Evolutionary conservation across 1,140 invertebrate species (phyloP), one percentile per base, ranked within the genome.

Genomic region (Nylanderia fulva): DNA sequence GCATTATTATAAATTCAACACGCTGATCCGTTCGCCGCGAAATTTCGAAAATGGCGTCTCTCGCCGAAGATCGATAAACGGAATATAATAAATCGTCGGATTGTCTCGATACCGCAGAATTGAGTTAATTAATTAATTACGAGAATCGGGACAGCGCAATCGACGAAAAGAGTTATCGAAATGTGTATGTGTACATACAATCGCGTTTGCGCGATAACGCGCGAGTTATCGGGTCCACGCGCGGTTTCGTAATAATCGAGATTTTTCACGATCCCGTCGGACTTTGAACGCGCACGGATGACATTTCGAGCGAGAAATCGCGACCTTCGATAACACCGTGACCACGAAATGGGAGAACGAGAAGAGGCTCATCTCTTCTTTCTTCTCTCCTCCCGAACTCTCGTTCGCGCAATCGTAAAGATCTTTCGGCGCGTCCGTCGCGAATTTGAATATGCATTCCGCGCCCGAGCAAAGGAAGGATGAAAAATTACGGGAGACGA

Each of bases 201-300:
- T 42, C 52, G 64, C 15, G n/a, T n/a, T n/a, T 15, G 13, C n/a
- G 24, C 9, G 74, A 85, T 85, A 72, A 58, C 24, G 36, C 18
- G 4, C 1, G 61, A 27, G 21, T 76, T 75, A 88, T 86, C 76
- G 36, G 61, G 29, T 3, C 42, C 1, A 8, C 1, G 1, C 11
- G 7, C 1, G 15, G 29, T 86, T 88, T 79, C 84, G 54, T 39
- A 89, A 82, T 45, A 15, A 69, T 45, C 48, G 33, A 45, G 24
- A 72, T 29, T 69, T n/a, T 69, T 48, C 24, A 58, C 27, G 24
- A 69, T 76, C 39, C 39, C 13, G 54, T 63, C 63, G 63, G 63
- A 84, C 60, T 86, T 88, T 69, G 64, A 11, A 52, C 84, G 72
- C 42, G 29, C 71, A 54, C 63, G 87, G 72, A n/a, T 85, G 84